These are phyloP conservation scores for Puma concolor DNA, from an alignment of 2,113 vertebrate genomes.

Conservation along the genomic window DNA sequence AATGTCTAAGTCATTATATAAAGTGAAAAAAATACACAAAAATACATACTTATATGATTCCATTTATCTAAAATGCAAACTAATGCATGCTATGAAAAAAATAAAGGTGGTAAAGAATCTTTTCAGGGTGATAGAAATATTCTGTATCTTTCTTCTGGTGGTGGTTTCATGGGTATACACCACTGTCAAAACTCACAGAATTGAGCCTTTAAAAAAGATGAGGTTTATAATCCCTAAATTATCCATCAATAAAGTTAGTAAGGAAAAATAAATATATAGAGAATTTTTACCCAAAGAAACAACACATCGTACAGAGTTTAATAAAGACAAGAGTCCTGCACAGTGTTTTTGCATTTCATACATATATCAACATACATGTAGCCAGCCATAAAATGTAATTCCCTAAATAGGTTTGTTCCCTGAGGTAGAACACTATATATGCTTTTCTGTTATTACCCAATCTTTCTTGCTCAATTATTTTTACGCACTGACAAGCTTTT, in stretches of 20 bases:
- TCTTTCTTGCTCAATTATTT: background rate
- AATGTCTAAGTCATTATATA: background rate
- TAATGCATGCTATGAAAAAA: background rate
- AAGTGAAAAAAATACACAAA: background rate
- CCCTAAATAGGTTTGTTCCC: background rate
- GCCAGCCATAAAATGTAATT: background rate
- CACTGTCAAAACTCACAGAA: background rate
- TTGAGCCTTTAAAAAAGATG: background rate
- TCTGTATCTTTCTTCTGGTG: background rate
- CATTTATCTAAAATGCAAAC: background rate
- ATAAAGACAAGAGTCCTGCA: background rate
- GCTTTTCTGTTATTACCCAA: background rate
- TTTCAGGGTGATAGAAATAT: background rate
- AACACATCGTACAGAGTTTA: background rate
- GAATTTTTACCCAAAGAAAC: background rate
- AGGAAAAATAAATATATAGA: background rate
- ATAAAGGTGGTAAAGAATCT: background rate
- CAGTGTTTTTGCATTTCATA: background rate
- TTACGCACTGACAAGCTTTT: background rate
- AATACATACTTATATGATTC: background rate
- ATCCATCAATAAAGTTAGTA: background rate
- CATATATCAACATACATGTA: background rate
- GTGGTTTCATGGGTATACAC: background rate
- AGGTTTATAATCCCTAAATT: background rate
- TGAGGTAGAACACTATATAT: background rate